Evolutionary conservation across 2,113 vertebrate species (phyloP), one percentile per base, ranked within the genome.

Genomic region (Pica pica): DNA sequence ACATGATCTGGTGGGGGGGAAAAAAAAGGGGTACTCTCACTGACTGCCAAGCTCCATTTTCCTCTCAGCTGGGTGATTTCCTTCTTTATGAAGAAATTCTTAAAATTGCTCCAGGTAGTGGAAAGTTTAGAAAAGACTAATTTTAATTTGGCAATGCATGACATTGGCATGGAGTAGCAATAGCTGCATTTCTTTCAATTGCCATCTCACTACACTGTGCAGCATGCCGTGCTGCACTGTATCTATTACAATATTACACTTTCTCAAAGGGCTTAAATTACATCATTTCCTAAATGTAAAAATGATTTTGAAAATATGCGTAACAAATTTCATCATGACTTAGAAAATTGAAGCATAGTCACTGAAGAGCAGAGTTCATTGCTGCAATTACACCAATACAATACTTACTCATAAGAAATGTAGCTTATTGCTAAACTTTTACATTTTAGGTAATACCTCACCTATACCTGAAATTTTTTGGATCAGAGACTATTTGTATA

Each of bases 1-100:
- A 52, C 5, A 2, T 16, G 7, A 28, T 21, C 14, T 60, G 15
- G 14, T 2, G 0, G 10, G 3, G 26, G 6, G 10, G 6, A 73
- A 37, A 37, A 11, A 16, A 33, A 9, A 76, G 3, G 4, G 2
- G 2, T 42, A 15, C 23, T 55, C 26, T 74, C 15, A 33, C 44
- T 2, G 3, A 50, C 27, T 57, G n/a, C 31, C 10, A 74, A 44
- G 4, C 8, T 90, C 7, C 1, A 1, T 70, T 86, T 87, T 86
- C 33, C 28, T 56, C 49, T 63, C 7, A 1, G 9, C 11, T 80
- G 21, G 10, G 26, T 53, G 46, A 52, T 46, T 76, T 65, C 8
- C 14, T 64, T 22, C 19, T 26, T 74, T 50, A 49, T 49, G 22
- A 65, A 60, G 84, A 63, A 60, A 30, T 2, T 44, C 8, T 49